phyloP scores from a whole-genome alignment of 2,797 vertebrate species.

The Numenius phaeopus region DNA sequence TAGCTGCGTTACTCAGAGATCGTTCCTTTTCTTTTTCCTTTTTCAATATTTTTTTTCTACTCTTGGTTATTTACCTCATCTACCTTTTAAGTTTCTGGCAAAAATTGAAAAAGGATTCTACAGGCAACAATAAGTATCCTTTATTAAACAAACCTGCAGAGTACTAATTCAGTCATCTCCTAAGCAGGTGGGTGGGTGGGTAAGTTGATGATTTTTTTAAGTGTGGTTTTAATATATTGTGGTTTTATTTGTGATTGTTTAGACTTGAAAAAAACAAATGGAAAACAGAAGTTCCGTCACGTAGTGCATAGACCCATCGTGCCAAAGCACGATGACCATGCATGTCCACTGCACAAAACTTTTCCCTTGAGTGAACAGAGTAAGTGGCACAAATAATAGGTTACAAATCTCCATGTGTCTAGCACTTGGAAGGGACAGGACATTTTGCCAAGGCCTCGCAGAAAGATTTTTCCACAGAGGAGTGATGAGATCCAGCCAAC shows the following conservation, averaged over 20 bases:
- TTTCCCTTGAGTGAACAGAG: conserved; percentile 12
- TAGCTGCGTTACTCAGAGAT: neutral
- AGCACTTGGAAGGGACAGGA: neutral
- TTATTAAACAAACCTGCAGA: neutral
- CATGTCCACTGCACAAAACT: neutral
- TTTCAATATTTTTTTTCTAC: neutral
- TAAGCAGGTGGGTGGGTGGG: neutral
- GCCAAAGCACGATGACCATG: neutral
- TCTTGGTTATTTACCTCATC: neutral
- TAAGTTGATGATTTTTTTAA: neutral
- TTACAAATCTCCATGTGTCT: conserved; percentile 6
- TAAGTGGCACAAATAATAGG: conserved; percentile 34
- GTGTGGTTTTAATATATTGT: neutral
- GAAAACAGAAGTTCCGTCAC: neutral
- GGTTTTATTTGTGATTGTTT: neutral
- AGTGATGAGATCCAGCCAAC: neutral
- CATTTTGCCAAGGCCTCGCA: neutral
- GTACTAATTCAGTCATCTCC: neutral
- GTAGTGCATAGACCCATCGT: neutral
- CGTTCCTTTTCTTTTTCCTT: neutral
- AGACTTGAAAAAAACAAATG: neutral
- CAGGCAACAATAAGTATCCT: neutral
- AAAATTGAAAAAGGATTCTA: neutral
- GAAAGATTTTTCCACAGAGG: neutral
- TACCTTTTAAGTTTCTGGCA: neutral